Base-by-base conservation (phyloP, 1,140 invertebrate species). In the honey bee (Apis mellifera) region DNA sequence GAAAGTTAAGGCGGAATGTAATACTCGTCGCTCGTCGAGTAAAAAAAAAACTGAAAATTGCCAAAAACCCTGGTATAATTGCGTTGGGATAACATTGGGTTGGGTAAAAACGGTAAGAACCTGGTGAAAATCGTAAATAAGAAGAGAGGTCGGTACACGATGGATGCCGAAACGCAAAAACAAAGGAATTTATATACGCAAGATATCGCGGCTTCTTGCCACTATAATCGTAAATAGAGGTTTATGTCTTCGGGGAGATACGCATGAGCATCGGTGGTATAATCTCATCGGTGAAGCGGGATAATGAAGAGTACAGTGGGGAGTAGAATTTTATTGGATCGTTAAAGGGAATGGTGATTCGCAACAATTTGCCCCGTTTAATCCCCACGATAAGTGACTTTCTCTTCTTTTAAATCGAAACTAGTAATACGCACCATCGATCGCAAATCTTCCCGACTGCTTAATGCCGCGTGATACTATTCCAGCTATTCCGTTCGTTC, bases 281-380 rank as follows among this genome's bases (percentile, higher is more conserved):
- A 5, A 15, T 54, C 4, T 15, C 52, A 54, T 50, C 23, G 65
- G 15, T 8, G 54, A 81, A 84, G 50, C 42, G 19, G 62, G 50
- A 48, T 50, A 59, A 48, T n/a, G n/a, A 54, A 66, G n/a, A 50
- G 79, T 13, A 23, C 26, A 9, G 72, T 13, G 60, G 50, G 15
- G 60, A 26, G 15, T 54, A 54, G 55, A 42, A 73, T 73, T 73
- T 80, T 54, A 76, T 80, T 65, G 69, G 78, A n/a, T 76, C 68
- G 60, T 84, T 72, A 77, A 73, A 42, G 73, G 23, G 57, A 78
- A 77, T 69, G 69, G 42, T 50, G 64, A 84, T 73, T 78, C 62
- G 66, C 21, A 26, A 84, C 60, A 78, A 65, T 84, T 86, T 84
- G 72, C 65, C 64, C 73, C 68, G 62, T 57, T 77, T 82, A 82